A percentile compares a stretch with the other conserved stretches of the same genome.
Evolutionary conservation across 2,888 invertebrate species (phyloP).

Genomic region (Monochamus alternatus): DNA sequence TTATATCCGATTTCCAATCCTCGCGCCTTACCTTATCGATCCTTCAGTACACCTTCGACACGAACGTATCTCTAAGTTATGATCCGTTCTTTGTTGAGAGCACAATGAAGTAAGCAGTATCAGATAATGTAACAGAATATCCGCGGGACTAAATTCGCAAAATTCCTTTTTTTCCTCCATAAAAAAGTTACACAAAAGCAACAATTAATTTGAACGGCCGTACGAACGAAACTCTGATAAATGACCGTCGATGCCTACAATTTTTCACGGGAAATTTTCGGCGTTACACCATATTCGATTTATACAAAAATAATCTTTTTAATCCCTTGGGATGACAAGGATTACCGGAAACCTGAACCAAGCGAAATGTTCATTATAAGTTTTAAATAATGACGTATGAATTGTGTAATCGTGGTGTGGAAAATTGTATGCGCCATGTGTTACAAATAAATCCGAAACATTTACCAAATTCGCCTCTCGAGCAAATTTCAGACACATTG

Average conservation of each 20-base stretch:
- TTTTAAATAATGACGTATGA: neutral
- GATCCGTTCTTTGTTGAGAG: neutral
- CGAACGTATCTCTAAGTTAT: conserved; percentile 4
- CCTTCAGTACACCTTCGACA: neutral
- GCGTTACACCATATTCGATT: conserved; percentile 19
- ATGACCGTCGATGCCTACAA: conserved; percentile 11
- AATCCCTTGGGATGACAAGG: conserved; percentile 27
- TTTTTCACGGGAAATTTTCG: conserved; percentile 18
- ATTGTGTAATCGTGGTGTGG: neutral
- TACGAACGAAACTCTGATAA: conserved; percentile 17
- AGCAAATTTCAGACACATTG: no score
- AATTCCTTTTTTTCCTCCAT: neutral
- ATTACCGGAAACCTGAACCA: conserved; percentile 5
- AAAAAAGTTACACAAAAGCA: conserved; percentile 9
- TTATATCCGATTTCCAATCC: neutral
- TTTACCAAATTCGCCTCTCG: no score
- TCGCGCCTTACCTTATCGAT: neutral
- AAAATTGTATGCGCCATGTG: neutral
- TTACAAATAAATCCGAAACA: no score
- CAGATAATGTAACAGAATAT: neutral
- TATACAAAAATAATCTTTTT: conserved; percentile 29
- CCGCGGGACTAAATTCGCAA: neutral
- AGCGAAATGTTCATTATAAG: neutral
- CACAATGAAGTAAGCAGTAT: conserved; percentile 7
- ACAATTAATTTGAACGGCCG: conserved; percentile 5